Base-by-base conservation (phyloP, 2,113 vertebrate genomes). In the Romanogobio albipinnatus region DNA sequence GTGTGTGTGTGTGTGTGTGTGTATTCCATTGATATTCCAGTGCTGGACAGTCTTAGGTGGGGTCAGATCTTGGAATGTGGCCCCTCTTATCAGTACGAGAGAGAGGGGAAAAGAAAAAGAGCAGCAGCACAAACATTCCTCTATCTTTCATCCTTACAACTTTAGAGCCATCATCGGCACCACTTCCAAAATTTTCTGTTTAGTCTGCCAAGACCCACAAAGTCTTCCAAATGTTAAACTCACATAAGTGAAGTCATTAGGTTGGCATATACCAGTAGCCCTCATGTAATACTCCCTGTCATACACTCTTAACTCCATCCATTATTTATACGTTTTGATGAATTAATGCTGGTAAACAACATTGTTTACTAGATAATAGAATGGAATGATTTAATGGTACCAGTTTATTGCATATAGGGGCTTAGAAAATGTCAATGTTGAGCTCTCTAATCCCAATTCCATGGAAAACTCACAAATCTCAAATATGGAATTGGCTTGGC, bases 11-110 rank as follows among this genome's bases (percentile, higher is more conserved):
- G 85, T 68, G 74, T 64, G 24, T 49, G 74, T 76, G 75, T 89
- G 45, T 78, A 9, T 59, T 73, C 53, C 87, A 66, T 89, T 87
- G 87, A 90, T 91, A 89, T 89, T 81, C 86, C 59, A 79, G 87
- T 89, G 90, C 93, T 94, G 93, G 93, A 93, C 91, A 94, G 87
- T 90, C 92, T 94, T 92, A 93, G 93, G 88, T 92, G 90, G 90
- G 93, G 94, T 93, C 92, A 93, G 86, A 84, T 84, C 14, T 84
- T 92, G 92, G 94, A 94, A 95, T 94, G 93, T 86, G 51, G 89
- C 64, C 53, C 79, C 15, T 86, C 92, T 95, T 94, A 95, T 95
- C 94, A 94, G 90, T 87, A 89, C 83, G 87, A 82, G 58, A 73
- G 83, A 6, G 75, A 84, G 82, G 71, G 80, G 64, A 51, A 86